Evolutionary conservation across 2,888 invertebrate genomes (phyloP).

Genomic region (Hylaea fasciaria): DNA sequence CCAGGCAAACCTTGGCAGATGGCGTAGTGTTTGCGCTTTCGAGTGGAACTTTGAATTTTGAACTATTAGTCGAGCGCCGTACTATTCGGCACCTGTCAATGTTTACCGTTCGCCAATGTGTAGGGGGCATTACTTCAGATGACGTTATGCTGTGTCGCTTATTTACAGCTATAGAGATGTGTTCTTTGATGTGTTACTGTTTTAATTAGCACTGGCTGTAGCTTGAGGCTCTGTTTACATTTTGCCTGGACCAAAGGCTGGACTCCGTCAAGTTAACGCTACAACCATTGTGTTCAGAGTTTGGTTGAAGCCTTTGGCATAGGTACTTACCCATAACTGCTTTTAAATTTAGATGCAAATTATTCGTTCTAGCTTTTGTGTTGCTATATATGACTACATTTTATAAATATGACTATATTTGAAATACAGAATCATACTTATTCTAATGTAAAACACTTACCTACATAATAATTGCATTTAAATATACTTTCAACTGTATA

Average conservation of each 20-base stretch:
- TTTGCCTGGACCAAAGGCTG: neutral
- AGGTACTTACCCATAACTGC: too few species aligned
- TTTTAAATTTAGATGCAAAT: too few species aligned
- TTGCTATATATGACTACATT: too few species aligned
- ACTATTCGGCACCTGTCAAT: constrained; percentile 73
- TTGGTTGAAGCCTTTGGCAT: too few species aligned
- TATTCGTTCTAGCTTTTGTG: too few species aligned
- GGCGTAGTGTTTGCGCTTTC: constrained; percentile 81
- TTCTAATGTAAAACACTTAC: too few species aligned
- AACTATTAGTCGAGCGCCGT: constrained; percentile 72
- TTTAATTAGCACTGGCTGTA: neutral
- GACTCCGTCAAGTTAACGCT: too few species aligned
- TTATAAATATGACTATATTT: too few species aligned
- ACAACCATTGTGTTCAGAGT: too few species aligned
- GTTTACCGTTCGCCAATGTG: constrained; percentile 52
- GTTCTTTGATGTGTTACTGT: constrained; percentile 3
- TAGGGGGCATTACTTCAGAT: constrained; percentile 43
- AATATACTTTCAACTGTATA: neutral
- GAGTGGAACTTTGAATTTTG: constrained; percentile 81
- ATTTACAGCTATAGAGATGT: neutral
- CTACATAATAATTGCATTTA: too few species aligned
- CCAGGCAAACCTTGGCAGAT: constrained; percentile 75
- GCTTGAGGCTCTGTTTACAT: neutral
- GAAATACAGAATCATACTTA: too few species aligned
- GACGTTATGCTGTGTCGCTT: constrained; percentile 20